Evolutionary conservation across 2,113 vertebrate species (phyloP).

Genomic region (Narcine bancroftii): DNA sequence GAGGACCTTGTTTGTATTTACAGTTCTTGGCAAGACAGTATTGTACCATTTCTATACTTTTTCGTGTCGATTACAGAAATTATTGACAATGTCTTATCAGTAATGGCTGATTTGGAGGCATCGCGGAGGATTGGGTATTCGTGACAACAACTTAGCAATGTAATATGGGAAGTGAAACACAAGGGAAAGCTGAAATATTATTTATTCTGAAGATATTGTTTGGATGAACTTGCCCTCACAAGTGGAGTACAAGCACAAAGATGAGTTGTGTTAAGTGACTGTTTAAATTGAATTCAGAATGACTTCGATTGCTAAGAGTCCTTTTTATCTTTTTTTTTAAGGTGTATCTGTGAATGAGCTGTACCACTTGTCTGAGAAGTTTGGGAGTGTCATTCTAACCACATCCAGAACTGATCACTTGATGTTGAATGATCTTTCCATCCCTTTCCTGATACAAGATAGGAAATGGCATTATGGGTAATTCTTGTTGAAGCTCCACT

Average conservation of each 20-base stretch:
- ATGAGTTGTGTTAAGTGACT: background rate
- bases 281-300: background rate
- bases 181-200: background rate
- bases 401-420: conserved; percentile 56
- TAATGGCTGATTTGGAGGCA: background rate
- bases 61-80: background rate
- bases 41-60: background rate
- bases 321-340: conserved; percentile 46
- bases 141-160: background rate
- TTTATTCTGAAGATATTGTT: background rate
- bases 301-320: background rate
- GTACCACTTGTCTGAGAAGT: conserved; percentile 55
- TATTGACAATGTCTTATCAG: background rate
- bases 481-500: background rate
- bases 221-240: background rate
- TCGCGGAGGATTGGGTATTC: background rate
- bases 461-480: conserved; percentile 74
- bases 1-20: background rate
- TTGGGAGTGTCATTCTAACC: conserved; percentile 75
- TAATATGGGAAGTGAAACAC: background rate
- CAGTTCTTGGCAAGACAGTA: background rate
- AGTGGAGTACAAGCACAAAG: background rate
- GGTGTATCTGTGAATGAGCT: conserved; percentile 69
- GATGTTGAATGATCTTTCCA: conserved; percentile 64
- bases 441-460: conserved; percentile 76